Evolutionary conservation across 2,888 invertebrate species (phyloP).

Genomic region (Ectobius pallidus): DNA sequence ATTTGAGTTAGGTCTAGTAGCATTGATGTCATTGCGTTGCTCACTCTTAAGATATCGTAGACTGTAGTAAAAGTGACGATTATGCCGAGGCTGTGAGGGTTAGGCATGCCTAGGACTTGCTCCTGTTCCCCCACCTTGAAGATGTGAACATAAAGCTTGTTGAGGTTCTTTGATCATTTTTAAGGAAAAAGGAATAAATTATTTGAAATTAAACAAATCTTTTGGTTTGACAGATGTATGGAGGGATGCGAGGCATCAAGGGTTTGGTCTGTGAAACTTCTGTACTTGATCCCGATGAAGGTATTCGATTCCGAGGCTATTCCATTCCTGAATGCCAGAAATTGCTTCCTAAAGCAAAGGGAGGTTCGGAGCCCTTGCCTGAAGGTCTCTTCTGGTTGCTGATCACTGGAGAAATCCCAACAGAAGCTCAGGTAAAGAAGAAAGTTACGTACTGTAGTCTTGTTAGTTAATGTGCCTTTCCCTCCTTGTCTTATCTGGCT

Average conservation of each 20-base stretch:
- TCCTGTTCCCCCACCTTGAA: too few relatives aligned
- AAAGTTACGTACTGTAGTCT: neutral
- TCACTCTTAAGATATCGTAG: too few relatives aligned
- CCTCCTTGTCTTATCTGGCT: too few relatives aligned
- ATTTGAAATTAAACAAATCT: too few relatives aligned
- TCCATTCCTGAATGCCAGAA: constrained; percentile 94
- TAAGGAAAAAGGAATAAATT: too few relatives aligned
- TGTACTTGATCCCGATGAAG: constrained; percentile 92
- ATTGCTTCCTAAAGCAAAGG: constrained; percentile 78
- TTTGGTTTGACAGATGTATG: constrained; percentile 65
- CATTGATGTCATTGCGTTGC: too few relatives aligned
- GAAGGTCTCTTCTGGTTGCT: constrained; percentile 95
- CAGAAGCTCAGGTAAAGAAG: constrained; percentile 76
- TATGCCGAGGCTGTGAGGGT: too few relatives aligned
- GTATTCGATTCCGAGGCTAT: constrained; percentile 92
- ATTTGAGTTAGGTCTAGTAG: too few relatives aligned
- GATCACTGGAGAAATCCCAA: constrained; percentile 87
- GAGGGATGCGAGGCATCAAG: constrained; percentile 96
- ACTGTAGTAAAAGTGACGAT: too few relatives aligned
- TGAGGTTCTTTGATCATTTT: too few relatives aligned
- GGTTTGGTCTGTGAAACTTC: constrained; percentile 95
- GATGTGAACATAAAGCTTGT: too few relatives aligned
- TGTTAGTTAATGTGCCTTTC: neutral
- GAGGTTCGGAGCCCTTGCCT: constrained; percentile 85
- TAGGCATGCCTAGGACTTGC: too few relatives aligned